Evolutionary conservation across 30 jellyfish, hydroid and myxozoan species (phyloP).

Genomic region (Nemopilema nomurai): DNA sequence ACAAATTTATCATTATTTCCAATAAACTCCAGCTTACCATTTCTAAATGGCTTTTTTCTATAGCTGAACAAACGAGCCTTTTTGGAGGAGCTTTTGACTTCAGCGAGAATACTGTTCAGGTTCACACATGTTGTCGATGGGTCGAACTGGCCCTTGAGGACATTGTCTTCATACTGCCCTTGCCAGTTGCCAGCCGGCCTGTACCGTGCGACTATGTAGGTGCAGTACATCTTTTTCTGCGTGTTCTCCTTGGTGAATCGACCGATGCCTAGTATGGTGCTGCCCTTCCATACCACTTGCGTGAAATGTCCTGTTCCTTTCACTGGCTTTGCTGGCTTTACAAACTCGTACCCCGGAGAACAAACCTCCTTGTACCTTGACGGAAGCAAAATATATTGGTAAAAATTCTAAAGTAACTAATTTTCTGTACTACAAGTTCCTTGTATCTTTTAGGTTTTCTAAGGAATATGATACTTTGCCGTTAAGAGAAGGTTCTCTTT

Average conservation of each 20-base stretch:
- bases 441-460: too few relatives aligned
- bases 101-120: conserved; percentile 22
- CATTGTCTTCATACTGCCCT: conserved; percentile 48
- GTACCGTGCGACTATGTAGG: conserved; percentile 70
- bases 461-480: too few relatives aligned
- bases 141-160: conserved; percentile 47
- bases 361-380: conserved; percentile 76
- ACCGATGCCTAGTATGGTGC: conserved; percentile 54
- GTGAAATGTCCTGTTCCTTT: conserved; percentile 86
- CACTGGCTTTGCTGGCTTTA: background rate
- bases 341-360: conserved; percentile 46
- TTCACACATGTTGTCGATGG: conserved; percentile 33
- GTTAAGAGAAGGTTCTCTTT: too few relatives aligned
- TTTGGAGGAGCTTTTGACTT: background rate
- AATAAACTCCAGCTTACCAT: background rate
- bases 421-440: too few relatives aligned
- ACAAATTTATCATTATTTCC: too few relatives aligned
- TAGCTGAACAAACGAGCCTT: background rate
- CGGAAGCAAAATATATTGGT: background rate
- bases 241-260: conserved; percentile 9
- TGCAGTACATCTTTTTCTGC: conserved; percentile 30
- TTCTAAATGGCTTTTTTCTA: background rate
- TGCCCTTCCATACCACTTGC: conserved; percentile 74
- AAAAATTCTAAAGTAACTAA: too few relatives aligned
- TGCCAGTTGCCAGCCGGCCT: conserved; percentile 72